These are phyloP conservation scores for Cyclina sinensis DNA, from an alignment of 1,140 invertebrate species.

Conservation along the genomic window DNA sequence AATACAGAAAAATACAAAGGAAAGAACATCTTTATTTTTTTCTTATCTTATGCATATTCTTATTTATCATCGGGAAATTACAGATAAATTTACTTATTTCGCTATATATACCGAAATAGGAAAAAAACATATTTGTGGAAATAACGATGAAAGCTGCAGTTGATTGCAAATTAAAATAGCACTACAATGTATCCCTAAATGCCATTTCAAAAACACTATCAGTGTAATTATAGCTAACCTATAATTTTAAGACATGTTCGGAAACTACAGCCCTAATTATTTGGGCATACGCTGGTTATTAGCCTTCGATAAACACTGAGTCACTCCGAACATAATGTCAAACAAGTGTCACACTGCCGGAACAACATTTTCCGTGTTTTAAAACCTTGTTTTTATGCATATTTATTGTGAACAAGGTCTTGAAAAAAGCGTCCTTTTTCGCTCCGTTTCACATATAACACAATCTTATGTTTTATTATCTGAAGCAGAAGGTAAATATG, in stretches of 20 bases:
- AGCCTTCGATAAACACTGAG: conserved; percentile 23
- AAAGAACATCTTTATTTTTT: too few species aligned
- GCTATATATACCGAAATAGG: too few species aligned
- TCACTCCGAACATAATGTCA: conserved; percentile 34
- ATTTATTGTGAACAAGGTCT: not conserved
- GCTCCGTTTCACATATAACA: not conserved
- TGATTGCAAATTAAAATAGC: not conserved
- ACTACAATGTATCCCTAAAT: conserved; percentile 23
- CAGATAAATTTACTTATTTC: too few species aligned
- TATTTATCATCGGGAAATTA: too few species aligned
- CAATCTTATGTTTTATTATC: not conserved
- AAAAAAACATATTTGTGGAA: too few species aligned
- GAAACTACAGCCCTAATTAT: conserved; percentile 2
- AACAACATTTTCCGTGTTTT: conserved; percentile 1
- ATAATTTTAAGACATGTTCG: conserved; percentile 43
- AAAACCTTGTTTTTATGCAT: not conserved
- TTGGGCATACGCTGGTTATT: not conserved
- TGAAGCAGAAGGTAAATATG: not conserved
- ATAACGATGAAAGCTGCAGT: not conserved
- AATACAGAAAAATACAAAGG: too few species aligned
- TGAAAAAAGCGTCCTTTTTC: conserved; percentile 19
- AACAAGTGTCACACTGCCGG: conserved; percentile 8
- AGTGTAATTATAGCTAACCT: conserved; percentile 5
- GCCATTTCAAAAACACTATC: not conserved
- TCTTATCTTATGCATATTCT: too few species aligned